Conservation (phyloP, 2,888 invertebrate genomes). For the Limnephilus rhombicus region DNA sequence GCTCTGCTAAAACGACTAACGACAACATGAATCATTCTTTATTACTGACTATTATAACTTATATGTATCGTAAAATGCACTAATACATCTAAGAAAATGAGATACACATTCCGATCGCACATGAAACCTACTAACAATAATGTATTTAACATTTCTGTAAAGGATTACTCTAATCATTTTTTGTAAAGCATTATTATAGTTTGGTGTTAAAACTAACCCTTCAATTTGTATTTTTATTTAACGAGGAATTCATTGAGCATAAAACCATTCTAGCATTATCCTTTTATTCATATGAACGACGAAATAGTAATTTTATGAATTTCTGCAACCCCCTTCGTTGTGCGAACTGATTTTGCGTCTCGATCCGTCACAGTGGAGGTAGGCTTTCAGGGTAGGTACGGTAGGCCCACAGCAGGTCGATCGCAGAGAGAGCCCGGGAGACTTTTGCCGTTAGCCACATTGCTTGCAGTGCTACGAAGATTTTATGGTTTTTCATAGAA, state of each 20-base stretch:
- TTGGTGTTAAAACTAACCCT: neutral
- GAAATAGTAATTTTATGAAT: neutral
- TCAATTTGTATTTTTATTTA: neutral
- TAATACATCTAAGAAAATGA: no score
- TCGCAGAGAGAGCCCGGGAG: neutral
- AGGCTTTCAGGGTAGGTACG: neutral
- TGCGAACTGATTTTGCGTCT: neutral
- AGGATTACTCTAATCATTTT: neutral
- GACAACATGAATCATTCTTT: no score
- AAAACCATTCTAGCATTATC: neutral
- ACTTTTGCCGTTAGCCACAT: slow-evolving; percentile 26
- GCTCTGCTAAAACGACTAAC: no score
- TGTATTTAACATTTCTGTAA: neutral
- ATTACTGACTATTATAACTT: no score
- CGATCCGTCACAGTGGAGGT: neutral
- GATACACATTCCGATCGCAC: no score
- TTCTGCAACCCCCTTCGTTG: neutral
- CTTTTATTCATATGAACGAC: neutral
- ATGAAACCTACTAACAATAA: neutral
- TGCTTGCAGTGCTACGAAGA: neutral
- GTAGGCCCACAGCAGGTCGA: neutral
- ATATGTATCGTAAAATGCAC: no score
- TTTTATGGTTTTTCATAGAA: neutral
- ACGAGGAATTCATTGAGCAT: neutral
- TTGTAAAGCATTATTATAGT: neutral